Conservation (phyloP, 2,113 vertebrate species). For the Pterophyllum scalare region DNA sequence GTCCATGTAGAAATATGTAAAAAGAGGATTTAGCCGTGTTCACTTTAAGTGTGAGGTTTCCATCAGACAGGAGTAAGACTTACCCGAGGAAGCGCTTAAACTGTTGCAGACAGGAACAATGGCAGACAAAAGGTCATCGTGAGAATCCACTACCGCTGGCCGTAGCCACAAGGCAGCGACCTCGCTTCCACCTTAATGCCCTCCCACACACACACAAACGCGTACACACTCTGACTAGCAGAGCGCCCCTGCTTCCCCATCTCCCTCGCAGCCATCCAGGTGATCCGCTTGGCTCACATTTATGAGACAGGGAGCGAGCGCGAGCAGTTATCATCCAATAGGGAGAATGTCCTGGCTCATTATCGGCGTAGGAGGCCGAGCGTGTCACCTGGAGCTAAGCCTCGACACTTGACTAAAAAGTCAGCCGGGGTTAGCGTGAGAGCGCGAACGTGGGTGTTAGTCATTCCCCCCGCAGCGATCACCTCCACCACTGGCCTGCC, state of each 20-base stretch:
- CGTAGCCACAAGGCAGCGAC: conserved; percentile 78
- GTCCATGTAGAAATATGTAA: not conserved
- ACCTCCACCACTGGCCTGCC: conserved; percentile 60
- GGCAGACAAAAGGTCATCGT: conserved; percentile 78
- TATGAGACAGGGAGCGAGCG: conserved; percentile 78
- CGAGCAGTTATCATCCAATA: conserved; percentile 78
- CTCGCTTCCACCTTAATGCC: conserved; percentile 86
- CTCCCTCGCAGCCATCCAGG: conserved; percentile 83
- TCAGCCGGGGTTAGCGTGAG: conserved; percentile 74
- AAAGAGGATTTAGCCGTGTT: not conserved
- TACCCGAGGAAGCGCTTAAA: conserved; percentile 63
- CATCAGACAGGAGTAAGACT: conserved; percentile 40
- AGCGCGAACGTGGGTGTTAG: conserved; percentile 72
- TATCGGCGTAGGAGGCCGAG: conserved; percentile 80
- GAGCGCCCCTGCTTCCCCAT: conserved; percentile 39
- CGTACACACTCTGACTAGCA: conserved; percentile 45
- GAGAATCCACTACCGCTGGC: conserved; percentile 70
- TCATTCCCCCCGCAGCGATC: conserved; percentile 71
- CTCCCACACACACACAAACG: conserved; percentile 60
- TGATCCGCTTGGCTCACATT: conserved; percentile 82
- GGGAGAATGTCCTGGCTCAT: conserved; percentile 82
- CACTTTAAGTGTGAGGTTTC: conserved; percentile 43
- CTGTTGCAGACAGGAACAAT: conserved; percentile 73
- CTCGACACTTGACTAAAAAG: conserved; percentile 77
- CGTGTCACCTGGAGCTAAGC: conserved; percentile 78